These are phyloP conservation scores for Acanthurus tractus DNA, from an alignment of 2,797 vertebrate genomes.

Conservation along the genomic window DNA sequence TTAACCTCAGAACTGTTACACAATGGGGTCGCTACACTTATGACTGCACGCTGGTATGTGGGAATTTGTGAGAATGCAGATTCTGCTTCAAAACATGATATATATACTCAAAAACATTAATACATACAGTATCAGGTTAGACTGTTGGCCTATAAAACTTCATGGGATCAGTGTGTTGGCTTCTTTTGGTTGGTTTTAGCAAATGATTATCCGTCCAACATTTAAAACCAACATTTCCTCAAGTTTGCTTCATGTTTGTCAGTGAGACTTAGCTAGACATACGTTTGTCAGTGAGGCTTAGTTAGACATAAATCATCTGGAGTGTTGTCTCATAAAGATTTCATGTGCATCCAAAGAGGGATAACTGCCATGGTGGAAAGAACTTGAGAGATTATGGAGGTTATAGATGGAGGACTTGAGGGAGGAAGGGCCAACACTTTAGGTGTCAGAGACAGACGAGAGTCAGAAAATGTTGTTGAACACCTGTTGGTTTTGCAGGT, in stretches of 20 bases:
- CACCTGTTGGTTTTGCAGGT: conserved; percentile 67
- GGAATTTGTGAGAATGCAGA: conserved; percentile 19
- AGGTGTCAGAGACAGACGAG: conserved; percentile 39
- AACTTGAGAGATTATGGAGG: conserved; percentile 38
- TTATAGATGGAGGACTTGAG: conserved; percentile 44
- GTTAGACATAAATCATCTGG: neutral
- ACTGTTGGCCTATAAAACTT: neutral
- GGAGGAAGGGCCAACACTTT: conserved; percentile 51
- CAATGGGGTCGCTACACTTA: conserved; percentile 22
- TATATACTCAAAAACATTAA: neutral
- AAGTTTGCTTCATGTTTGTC: conserved; percentile 8
- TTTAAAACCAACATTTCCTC: neutral
- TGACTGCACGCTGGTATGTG: conserved; percentile 16
- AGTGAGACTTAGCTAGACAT: neutral
- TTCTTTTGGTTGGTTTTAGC: neutral
- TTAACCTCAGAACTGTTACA: conserved; percentile 58
- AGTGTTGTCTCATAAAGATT: conserved; percentile 33
- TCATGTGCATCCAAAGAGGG: conserved; percentile 39
- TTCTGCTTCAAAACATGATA: neutral
- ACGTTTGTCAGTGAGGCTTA: neutral
- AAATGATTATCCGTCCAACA: neutral
- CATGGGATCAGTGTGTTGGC: neutral
- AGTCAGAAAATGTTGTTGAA: conserved; percentile 46
- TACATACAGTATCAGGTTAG: neutral
- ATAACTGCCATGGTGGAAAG: conserved; percentile 13